Evolutionary conservation across 2,113 vertebrate genomes (phyloP), one percentile per base, ranked within the genome.

Genomic region (Callochromis pleurospilus): DNA sequence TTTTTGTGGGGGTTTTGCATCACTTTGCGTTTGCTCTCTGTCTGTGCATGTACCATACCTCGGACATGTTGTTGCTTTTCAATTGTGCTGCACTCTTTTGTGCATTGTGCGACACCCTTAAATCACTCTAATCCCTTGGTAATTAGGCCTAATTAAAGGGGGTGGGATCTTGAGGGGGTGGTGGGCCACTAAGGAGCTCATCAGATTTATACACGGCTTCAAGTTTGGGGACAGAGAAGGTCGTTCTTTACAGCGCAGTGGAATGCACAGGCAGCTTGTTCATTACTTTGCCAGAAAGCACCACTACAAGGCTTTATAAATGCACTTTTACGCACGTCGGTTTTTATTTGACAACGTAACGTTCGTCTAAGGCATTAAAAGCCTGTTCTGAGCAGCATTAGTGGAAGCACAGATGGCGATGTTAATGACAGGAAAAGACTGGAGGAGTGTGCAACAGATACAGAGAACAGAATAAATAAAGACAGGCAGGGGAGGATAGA

Each of bases 81-180:
- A 82, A 60, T 55, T 87, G 45, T 58, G 56, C 80, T 19, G 81
- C 73, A 70, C 26, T 90, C 84, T 85, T 90, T 91, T 82, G 87
- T 80, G 87, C 81, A 87, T 87, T 93, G 83, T 91, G 85, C 49
- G 54, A 90, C 83, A 90, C 87, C 90, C 85, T 92, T 92, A 95
- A 94, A 94, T 95, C 91, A 90, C 83, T 90, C 77, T 91, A 94
- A 96, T 95, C 94, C 92, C 62, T 33, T 56, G 87, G 85, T 93
- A 93, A 95, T 95, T 92, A 91, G 88, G 81, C 80, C 89, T 94
- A 93, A 94, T 95, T 94, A 95, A 95, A 84, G 33, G 54, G 84
- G 84, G 81, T 42, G 73, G 81, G 79, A 49, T 82, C 36, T 65
- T 87, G 29, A 24, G 38, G 51, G 45, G 77, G 51, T 38, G 36